These are phyloP conservation scores for Gracilinanus agilis DNA, from an alignment of 2,113 vertebrate genomes.

Conservation along the genomic window DNA sequence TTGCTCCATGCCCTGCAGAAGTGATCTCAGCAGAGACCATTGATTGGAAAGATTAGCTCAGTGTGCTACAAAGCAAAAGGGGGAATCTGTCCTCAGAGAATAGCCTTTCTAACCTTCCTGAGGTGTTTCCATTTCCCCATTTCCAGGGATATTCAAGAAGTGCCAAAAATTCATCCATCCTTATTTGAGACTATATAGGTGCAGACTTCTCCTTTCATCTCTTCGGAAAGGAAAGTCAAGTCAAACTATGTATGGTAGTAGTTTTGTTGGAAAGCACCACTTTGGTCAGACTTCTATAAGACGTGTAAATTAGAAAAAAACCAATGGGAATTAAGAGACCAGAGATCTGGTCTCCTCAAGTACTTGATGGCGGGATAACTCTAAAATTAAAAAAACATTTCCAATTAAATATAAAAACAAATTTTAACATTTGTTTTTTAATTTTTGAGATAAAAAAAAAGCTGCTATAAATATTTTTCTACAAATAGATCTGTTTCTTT, in stretches of 20 bases:
- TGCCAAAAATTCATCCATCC: not conserved
- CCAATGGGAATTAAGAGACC: not conserved
- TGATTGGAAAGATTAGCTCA: slow-evolving; percentile 1
- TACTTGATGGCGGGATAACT: not conserved
- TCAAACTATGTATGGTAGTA: not conserved
- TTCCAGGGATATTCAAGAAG: not conserved
- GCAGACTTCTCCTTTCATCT: not conserved
- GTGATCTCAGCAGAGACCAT: not conserved
- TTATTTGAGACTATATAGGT: not conserved
- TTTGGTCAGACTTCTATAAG: not conserved
- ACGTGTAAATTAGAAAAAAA: not conserved
- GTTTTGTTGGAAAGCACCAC: not conserved
- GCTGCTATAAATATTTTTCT: no score
- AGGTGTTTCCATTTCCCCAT: not conserved
- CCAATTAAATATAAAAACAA: no score
- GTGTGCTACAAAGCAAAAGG: slow-evolving; percentile 4
- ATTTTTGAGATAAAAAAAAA: no score
- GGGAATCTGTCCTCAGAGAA: not conserved
- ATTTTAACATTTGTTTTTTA: no score
- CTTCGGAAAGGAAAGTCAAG: not conserved
- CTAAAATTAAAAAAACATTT: no score
- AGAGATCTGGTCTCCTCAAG: not conserved
- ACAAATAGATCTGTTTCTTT: no score
- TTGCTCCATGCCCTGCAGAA: slow-evolving; percentile 3
- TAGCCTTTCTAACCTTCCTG: not conserved